A percentile compares a stretch with the other conserved stretches of the same genome.
These are phyloP conservation scores for Chrysopilus asiliformis DNA, from an alignment of 2,888 invertebrate genomes.

Conservation along the genomic window DNA sequence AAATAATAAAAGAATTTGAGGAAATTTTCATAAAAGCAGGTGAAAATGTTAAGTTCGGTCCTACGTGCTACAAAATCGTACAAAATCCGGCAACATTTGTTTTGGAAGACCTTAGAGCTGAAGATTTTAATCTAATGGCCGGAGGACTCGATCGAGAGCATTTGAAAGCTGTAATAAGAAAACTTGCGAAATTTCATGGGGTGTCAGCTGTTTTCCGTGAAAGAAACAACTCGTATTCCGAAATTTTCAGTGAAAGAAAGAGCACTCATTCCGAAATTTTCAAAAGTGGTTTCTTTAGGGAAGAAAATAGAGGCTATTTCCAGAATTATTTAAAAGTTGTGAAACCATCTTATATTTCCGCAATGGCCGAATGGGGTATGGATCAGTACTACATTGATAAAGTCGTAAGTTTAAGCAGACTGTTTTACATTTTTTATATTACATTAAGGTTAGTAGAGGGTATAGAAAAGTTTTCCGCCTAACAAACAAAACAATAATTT, in stretches of 20 bases:
- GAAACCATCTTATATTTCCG: no score
- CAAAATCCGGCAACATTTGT: constrained; percentile 22
- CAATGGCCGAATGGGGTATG: no score
- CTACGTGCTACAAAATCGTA: constrained; percentile 23
- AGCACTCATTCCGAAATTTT: no score
- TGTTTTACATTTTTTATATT: no score
- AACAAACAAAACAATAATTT: no score
- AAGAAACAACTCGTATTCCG: constrained; percentile 16
- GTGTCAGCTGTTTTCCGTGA: constrained; percentile 22
- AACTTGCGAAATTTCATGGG: constrained; percentile 28
- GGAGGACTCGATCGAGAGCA: constrained; percentile 22
- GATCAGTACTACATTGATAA: no score
- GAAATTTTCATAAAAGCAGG: constrained; percentile 22
- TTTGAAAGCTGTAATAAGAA: constrained; percentile 21
- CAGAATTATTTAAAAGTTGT: no score
- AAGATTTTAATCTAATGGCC: constrained; percentile 23
- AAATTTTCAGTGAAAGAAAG: constrained; percentile 22
- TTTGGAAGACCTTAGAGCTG: constrained; percentile 26
- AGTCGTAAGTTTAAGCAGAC: no score
- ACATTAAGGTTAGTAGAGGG: no score
- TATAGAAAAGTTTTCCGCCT: no score
- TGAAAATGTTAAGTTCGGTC: constrained; percentile 22
- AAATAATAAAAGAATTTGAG: constrained; percentile 26
- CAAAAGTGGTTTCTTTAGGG: no score
- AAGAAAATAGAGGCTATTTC: no score